Evolutionary conservation across 2,888 invertebrate genomes (phyloP).

Genomic region (Margaritifera margaritifera): DNA sequence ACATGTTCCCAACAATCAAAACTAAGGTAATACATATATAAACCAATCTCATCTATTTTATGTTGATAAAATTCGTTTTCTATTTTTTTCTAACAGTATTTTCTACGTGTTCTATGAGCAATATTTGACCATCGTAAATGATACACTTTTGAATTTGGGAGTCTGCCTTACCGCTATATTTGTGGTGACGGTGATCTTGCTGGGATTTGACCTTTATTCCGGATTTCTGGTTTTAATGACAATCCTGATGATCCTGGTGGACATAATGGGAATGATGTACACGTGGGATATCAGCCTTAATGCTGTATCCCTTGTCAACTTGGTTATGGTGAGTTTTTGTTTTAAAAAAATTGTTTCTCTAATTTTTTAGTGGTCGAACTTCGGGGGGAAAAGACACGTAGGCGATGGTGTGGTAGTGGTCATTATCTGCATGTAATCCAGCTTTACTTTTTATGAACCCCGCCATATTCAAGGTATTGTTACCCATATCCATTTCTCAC

Average conservation of each 20-base stretch:
- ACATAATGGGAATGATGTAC: slow-evolving; percentile 94
- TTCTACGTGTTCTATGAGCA: slow-evolving; percentile 97
- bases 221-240: slow-evolving; percentile 83
- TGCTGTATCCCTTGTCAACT: slow-evolving; percentile 95
- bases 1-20: too few relatives aligned
- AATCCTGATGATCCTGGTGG: slow-evolving; percentile 84
- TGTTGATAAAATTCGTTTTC: not conserved
- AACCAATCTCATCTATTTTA: too few relatives aligned
- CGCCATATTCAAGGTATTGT: too few relatives aligned
- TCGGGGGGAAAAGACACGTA: too few relatives aligned
- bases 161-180: slow-evolving; percentile 94
- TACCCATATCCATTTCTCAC: too few relatives aligned
- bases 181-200: slow-evolving; percentile 86
- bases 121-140: slow-evolving; percentile 89
- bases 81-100: slow-evolving; percentile 77
- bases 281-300: slow-evolving; percentile 93
- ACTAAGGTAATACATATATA: too few relatives aligned
- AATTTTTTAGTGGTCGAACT: too few relatives aligned
- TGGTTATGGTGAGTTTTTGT: slow-evolving; percentile 83
- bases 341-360: too few relatives aligned
- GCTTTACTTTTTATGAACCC: too few relatives aligned
- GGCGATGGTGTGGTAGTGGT: too few relatives aligned
- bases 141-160: slow-evolving; percentile 89
- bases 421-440: too few relatives aligned
- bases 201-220: slow-evolving; percentile 90